Percentiles rank a stretch among this genome's conserved stretches.
Conservation (phyloP, 2,797 vertebrate genomes). For the Gallinago nigripennis region DNA sequence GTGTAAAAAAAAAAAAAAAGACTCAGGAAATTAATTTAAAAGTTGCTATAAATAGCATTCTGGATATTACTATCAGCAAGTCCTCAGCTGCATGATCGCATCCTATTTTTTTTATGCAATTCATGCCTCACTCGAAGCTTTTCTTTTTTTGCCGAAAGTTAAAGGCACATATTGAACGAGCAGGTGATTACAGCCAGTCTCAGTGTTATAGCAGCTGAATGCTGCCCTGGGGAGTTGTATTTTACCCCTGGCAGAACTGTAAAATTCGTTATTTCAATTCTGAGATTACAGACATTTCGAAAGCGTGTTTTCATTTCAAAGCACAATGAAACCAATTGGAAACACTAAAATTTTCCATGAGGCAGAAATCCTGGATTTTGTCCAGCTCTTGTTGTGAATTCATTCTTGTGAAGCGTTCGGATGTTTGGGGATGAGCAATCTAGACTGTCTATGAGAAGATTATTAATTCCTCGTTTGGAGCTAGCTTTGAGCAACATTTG, state of each 20-base stretch:
- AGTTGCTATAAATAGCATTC: neutral
- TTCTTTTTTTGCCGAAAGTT: slow-evolving; percentile 1
- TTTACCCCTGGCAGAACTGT: slow-evolving; percentile 65
- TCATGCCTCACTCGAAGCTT: neutral
- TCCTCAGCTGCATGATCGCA: neutral
- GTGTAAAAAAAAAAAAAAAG: neutral
- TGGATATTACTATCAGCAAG: neutral
- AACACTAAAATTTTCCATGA: slow-evolving; percentile 65
- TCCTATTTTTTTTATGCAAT: neutral
- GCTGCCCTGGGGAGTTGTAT: slow-evolving; percentile 62
- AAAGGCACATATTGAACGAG: slow-evolving; percentile 23
- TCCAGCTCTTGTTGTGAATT: slow-evolving; percentile 52
- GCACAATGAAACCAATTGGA: slow-evolving; percentile 64
- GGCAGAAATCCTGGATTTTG: slow-evolving; percentile 55
- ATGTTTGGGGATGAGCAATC: slow-evolving; percentile 56
- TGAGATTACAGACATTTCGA: slow-evolving; percentile 32
- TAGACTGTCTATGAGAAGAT: slow-evolving; percentile 16
- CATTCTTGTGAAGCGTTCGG: neutral
- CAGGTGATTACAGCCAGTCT: slow-evolving; percentile 54
- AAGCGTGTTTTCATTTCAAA: slow-evolving; percentile 63
- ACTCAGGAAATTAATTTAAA: neutral
- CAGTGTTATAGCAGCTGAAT: slow-evolving; percentile 32
- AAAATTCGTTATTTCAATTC: slow-evolving; percentile 65
- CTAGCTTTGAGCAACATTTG: slow-evolving; percentile 24
- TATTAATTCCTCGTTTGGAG: slow-evolving; percentile 50